A percentile compares a stretch with the other conserved stretches of the same genome.
These are phyloP conservation scores for Glossosoma conforme DNA, from an alignment of 1,140 invertebrate genomes.

Conservation along the genomic window DNA sequence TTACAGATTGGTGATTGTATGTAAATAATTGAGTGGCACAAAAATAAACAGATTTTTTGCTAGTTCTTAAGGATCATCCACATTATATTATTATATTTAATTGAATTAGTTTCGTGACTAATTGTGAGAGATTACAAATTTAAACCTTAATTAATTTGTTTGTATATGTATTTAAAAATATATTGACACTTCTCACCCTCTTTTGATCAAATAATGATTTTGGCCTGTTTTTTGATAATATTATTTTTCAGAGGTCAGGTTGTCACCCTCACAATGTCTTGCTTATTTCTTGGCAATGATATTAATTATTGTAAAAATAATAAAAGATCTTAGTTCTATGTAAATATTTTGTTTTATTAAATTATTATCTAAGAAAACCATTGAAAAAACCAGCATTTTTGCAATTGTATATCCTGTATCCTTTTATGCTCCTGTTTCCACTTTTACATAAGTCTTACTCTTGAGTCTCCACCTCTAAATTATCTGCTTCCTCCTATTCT, in stretches of 20 bases:
- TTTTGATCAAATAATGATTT: slow-evolving; percentile 10
- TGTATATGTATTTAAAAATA: slow-evolving; percentile 16
- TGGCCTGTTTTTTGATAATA: slow-evolving; percentile 10
- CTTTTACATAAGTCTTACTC: too few relatives aligned
- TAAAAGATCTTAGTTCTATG: slow-evolving; percentile 29
- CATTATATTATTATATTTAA: slow-evolving; percentile 29
- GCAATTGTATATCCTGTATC: not conserved
- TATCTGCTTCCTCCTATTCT: too few relatives aligned
- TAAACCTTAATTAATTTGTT: slow-evolving; percentile 17
- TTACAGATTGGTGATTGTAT: too few relatives aligned
- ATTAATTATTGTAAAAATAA: slow-evolving; percentile 29
- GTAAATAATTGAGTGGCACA: slow-evolving; percentile 29
- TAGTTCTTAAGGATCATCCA: slow-evolving; percentile 26
- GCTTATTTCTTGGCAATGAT: slow-evolving; percentile 28
- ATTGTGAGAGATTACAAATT: slow-evolving; percentile 19
- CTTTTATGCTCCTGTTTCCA: too few relatives aligned
- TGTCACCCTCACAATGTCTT: slow-evolving; percentile 15
- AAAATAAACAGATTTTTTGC: slow-evolving; percentile 22
- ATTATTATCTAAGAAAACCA: not conserved
- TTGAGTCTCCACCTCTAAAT: too few relatives aligned
- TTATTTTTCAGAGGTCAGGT: slow-evolving; percentile 13
- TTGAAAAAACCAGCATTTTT: not conserved
- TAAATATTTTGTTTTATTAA: slow-evolving; percentile 15
- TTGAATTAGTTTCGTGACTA: slow-evolving; percentile 23
- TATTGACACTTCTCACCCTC: slow-evolving; percentile 12